phyloP scores from a whole-genome alignment of 2,797 vertebrate genomes.

The Anniella stebbinsi region DNA sequence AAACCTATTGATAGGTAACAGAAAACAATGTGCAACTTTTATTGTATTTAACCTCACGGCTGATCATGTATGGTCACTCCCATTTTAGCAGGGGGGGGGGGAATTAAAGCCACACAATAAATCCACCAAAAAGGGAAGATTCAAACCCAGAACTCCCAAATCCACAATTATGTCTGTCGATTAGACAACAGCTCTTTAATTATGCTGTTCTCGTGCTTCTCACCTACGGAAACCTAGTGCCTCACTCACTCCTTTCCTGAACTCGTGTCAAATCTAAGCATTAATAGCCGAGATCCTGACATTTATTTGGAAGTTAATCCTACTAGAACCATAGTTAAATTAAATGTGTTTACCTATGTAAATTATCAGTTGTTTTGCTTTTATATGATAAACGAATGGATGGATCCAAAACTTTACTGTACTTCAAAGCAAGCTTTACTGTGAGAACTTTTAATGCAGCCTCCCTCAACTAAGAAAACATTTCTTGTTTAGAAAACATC shows the following conservation, averaged over 20 bases:
- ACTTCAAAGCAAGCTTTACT: background rate
- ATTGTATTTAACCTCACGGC: background rate
- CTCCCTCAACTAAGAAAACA: background rate
- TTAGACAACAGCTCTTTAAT: background rate
- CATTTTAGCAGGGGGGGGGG: background rate
- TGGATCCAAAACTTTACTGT: background rate
- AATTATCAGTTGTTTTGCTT: background rate
- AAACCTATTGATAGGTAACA: background rate
- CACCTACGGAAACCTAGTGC: background rate
- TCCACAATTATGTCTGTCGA: background rate
- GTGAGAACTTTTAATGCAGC: background rate
- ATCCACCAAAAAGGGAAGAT: background rate
- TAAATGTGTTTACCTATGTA: background rate
- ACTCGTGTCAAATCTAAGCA: background rate
- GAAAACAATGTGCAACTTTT: background rate
- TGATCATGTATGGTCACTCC: background rate
- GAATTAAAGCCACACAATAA: background rate
- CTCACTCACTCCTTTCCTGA: background rate
- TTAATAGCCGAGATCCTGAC: background rate
- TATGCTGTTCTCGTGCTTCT: background rate
- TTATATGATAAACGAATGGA: background rate
- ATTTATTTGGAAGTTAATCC: constrained; percentile 1
- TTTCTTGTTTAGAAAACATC: background rate
- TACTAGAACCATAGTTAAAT: background rate
- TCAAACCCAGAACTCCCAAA: background rate